phyloP scores from a whole-genome alignment of 2,113 vertebrate species.

The Delphinus delphis region DNA sequence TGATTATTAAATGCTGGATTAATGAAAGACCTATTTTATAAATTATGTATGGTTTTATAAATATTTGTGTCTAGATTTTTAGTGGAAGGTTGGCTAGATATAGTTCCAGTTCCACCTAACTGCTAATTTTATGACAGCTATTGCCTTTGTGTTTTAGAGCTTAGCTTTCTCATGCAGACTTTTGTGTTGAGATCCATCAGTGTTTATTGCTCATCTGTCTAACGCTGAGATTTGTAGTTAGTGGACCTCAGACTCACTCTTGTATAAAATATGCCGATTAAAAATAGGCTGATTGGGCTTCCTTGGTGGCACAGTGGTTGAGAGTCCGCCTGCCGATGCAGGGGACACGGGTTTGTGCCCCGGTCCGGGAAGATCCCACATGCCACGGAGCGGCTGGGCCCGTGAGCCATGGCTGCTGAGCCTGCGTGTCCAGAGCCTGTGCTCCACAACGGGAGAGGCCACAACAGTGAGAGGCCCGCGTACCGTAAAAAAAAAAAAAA shows the following conservation, averaged over 20 bases:
- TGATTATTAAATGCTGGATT: constrained; percentile 20
- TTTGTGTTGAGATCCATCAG: neutral
- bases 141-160: neutral
- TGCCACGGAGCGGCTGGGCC: too few species aligned
- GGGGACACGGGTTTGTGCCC: too few species aligned
- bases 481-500: neutral
- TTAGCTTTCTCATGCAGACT: constrained; percentile 4
- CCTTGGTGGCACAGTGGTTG: too few species aligned
- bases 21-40: neutral
- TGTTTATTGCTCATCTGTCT: constrained; percentile 19
- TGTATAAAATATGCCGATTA: neutral
- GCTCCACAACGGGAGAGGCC: too few species aligned
- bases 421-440: too few species aligned
- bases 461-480: too few species aligned
- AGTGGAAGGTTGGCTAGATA: constrained; percentile 12
- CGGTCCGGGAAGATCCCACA: too few species aligned
- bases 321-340: too few species aligned
- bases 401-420: too few species aligned
- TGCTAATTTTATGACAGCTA: neutral
- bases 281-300: neutral
- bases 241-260: constrained; percentile 8
- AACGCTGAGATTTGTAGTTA: neutral
- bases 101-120: neutral
- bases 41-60: neutral
- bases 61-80: constrained; percentile 18